Evolutionary conservation across 2,888 invertebrate species (phyloP).

Genomic region (Leucophenga montana): DNA sequence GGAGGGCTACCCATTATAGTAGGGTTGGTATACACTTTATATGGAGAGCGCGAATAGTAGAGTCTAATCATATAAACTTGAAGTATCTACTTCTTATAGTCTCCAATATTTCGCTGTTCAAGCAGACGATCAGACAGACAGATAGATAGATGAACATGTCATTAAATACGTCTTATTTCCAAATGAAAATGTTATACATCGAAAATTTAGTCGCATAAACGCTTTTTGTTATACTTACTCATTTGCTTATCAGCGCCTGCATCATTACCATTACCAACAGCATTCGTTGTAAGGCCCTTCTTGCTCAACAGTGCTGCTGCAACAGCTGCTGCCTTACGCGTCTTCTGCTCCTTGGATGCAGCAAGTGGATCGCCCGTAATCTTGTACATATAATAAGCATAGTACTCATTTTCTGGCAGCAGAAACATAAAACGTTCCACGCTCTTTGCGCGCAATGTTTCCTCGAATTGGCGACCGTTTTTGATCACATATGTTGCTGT

Average conservation of each 20-base stretch:
- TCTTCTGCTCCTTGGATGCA: slow-evolving; percentile 68
- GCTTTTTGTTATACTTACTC: slow-evolving; percentile 46
- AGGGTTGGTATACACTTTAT: too few species aligned
- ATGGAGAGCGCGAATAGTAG: too few species aligned
- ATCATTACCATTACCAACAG: slow-evolving; percentile 8
- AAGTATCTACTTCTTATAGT: too few species aligned
- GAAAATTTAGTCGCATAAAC: too few species aligned
- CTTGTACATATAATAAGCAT: slow-evolving; percentile 86
- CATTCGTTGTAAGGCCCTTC: slow-evolving; percentile 51
- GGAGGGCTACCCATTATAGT: too few species aligned
- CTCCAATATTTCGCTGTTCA: too few species aligned
- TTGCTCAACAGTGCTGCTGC: slow-evolving; percentile 66
- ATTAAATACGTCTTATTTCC: too few species aligned
- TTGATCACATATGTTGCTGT: slow-evolving; percentile 97
- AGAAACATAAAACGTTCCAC: slow-evolving; percentile 93
- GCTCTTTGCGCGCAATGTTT: slow-evolving; percentile 85
- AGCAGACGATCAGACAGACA: too few species aligned
- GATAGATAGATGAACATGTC: too few species aligned
- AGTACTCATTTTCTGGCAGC: slow-evolving; percentile 82
- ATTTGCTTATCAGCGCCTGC: slow-evolving; percentile 40
- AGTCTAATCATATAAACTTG: too few species aligned
- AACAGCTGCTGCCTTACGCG: slow-evolving; percentile 67
- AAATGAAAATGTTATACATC: too few species aligned
- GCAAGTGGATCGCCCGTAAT: slow-evolving; percentile 70
- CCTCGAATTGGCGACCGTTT: slow-evolving; percentile 95